Evolutionary conservation across 2,797 vertebrate species (phyloP), one percentile per base, ranked within the genome.

Genomic region (Delichon dasypus): DNA sequence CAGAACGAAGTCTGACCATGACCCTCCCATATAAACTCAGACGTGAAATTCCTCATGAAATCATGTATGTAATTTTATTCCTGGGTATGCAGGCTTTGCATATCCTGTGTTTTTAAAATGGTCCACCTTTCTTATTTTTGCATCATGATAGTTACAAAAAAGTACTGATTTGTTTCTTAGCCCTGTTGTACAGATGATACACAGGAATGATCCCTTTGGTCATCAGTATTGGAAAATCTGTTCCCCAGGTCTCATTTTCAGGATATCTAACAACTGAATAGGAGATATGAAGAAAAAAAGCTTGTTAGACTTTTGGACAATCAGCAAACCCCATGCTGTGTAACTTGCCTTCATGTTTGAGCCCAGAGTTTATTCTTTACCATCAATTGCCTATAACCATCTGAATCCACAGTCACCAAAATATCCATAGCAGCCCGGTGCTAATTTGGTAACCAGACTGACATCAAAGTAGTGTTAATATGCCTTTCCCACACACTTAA

Each of bases 201-300:
- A 30, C n/a, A 29, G 36, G 26, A 78, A 73, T 0, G 0, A 2
- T 71, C 23, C 25, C n/a, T 53, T 55, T 1, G 3, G 21, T n/a
- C 0, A 1, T 8, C 29, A 61, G 3, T 13, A 5, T 0, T 18
- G 47, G 30, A 60, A 72, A 85, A 23, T n/a, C 61, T 0, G 0
- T 40, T 16, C 6, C 18, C 1, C 1, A 42, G 36, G 13, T 67
- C 38, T 64, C 32, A 26, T n/a, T 73, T 85, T 29, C 64, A 72
- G 38, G 32, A 12, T 19, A 55, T 48, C n/a, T 45, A 66, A 27
- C 10, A 85, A 61, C 15, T 32, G n/a, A 68, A 9, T 16, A 58
- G 61, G 30, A 75, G 40, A 55, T 9, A 2, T 16, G 30, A 73
- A 78, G 38, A 66, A 70, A 20, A 32, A 60, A 78, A 70, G 21